Evolutionary conservation across 2,113 vertebrate genomes (phyloP), one percentile per base, ranked within the genome.

Genomic region (Xenotilapia caudafasciata): DNA sequence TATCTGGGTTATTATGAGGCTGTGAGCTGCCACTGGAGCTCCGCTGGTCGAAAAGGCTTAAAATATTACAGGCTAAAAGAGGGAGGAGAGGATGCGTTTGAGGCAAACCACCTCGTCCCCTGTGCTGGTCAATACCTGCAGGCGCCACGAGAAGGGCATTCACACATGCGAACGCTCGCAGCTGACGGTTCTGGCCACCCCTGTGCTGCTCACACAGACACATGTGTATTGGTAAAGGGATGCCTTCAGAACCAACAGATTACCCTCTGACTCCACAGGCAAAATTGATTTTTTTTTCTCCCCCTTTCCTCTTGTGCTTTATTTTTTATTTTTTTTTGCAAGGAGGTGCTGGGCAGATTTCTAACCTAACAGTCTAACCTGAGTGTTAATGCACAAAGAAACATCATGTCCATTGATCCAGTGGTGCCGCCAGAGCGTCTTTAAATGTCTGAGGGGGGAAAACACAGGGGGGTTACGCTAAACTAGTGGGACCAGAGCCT

Each of bases 321-420:
- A 33, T 60, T 58, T 58, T 56, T 35, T 40, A 51, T 65, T 45
- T 83, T 75, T 14, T 35, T 54, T 70, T 68, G 54, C 83, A 13
- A 94, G 94, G 96, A 97, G 96, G 97, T 96, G 96, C 95, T 96
- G 96, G 96, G 96, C 97, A 97, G 97, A 97, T 98, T 96, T 97
- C 98, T 98, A 98, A 98, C 97, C 97, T 98, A 97, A 97, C 97
- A 97, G 96, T 97, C 96, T 97, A 98, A 98, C 97, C 97, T 92
- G 97, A 96, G 97, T 96, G 98, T 97, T 98, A 97, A 97, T 96
- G 97, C 97, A 97, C 96, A 97, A 96, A 96, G 97, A 97, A 96
- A 97, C 97, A 98, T 97, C 97, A 97, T 98, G 97, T 97, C 98
- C 97, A 98, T 98, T 98, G 98, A 99, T 98, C 97, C 91, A 49